Conservation (phyloP, 1,140 invertebrate species). For the Araneus ventricosus region DNA sequence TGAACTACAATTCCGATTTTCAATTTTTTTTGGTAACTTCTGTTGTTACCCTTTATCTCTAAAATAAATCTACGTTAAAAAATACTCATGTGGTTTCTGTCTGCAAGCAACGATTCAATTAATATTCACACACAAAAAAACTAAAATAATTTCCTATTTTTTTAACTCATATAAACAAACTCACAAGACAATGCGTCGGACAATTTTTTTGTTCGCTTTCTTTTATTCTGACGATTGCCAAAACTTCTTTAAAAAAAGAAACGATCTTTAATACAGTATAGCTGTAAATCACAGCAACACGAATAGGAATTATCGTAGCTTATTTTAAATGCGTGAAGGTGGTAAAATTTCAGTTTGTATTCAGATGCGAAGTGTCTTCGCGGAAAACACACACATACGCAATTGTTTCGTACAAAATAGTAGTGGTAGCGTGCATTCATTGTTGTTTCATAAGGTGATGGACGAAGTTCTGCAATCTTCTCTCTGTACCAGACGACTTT, state of each 20-base stretch:
- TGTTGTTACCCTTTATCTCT: too few species aligned
- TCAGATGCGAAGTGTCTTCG: not conserved
- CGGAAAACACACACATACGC: not conserved
- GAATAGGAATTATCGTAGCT: not conserved
- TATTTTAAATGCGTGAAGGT: conserved; percentile 1
- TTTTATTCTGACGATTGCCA: too few species aligned
- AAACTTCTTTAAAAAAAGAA: not conserved
- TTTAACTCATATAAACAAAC: too few species aligned
- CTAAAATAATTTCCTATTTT: too few species aligned
- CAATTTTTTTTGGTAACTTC: too few species aligned
- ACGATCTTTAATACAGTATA: not conserved
- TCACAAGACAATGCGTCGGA: too few species aligned
- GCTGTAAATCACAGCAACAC: not conserved
- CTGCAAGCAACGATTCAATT: too few species aligned
- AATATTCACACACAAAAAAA: too few species aligned
- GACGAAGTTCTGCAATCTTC: conserved; percentile 4
- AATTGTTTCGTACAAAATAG: conserved; percentile 16
- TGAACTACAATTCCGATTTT: too few species aligned
- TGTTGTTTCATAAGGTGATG: not conserved
- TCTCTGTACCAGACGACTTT: conserved; percentile 9
- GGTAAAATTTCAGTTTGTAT: conserved; percentile 11
- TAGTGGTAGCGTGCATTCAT: conserved; percentile 13
- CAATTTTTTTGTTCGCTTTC: too few species aligned
- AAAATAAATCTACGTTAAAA: too few species aligned
- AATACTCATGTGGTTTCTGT: too few species aligned